phyloP scores from a whole-genome alignment of 2,888 invertebrate species.

The Tineola bisselliella region DNA sequence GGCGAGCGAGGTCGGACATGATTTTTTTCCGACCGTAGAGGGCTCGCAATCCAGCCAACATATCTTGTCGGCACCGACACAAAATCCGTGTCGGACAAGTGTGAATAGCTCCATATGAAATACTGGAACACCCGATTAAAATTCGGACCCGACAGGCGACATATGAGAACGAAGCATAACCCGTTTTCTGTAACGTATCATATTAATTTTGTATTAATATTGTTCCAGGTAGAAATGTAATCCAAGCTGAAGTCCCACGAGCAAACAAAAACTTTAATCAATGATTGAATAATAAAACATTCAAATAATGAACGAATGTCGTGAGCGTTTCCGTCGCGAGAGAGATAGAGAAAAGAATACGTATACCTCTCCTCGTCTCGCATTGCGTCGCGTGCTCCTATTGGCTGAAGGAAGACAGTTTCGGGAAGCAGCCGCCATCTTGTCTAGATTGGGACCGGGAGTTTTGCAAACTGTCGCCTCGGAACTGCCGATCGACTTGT shows the following conservation, averaged over 20 bases:
- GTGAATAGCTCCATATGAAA: no score
- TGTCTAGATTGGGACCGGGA: constrained; percentile 80
- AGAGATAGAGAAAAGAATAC: constrained; percentile 68
- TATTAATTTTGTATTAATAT: no score
- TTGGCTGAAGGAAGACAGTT: constrained; percentile 89
- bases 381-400: constrained; percentile 76
- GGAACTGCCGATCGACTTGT: constrained; percentile 85
- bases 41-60: no score
- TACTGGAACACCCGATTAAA: no score
- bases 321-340: constrained; percentile 76
- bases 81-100: no score
- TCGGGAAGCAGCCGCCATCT: constrained; percentile 87
- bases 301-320: constrained; percentile 74
- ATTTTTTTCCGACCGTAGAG: no score
- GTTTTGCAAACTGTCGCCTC: constrained; percentile 79
- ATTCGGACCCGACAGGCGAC: no score
- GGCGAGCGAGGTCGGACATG: no score
- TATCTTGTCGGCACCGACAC: no score
- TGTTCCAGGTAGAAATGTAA: neutral
- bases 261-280: neutral
- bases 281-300: neutral
- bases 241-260: neutral
- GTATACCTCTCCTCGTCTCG: constrained; percentile 73
- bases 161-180: no score
- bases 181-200: no score